Evolutionary conservation across 2,797 vertebrate genomes (phyloP).

Genomic region (Rhincodon typus): DNA sequence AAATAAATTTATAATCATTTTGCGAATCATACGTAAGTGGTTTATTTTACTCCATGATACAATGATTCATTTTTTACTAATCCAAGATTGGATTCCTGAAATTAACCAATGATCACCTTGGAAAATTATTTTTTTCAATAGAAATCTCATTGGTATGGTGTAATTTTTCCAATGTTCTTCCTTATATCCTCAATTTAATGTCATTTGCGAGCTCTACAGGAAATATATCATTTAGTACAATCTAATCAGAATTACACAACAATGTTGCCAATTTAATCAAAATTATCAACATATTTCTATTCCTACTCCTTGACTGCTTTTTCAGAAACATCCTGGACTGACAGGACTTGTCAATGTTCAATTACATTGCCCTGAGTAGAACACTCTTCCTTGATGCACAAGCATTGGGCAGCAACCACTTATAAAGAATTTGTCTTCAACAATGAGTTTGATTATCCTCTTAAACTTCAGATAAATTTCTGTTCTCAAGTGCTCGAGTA

Average conservation of each 20-base stretch:
- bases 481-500: not conserved
- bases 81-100: not conserved
- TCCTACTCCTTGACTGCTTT: not conserved
- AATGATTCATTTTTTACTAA: not conserved
- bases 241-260: not conserved
- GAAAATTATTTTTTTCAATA: not conserved
- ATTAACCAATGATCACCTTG: not conserved
- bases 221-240: not conserved
- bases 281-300: not conserved
- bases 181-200: not conserved
- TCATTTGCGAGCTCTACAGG: not conserved
- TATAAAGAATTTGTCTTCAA: not conserved
- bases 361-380: not conserved
- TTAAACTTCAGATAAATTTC: not conserved
- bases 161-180: not conserved
- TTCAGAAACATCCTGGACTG: not conserved
- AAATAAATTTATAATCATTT: not conserved
- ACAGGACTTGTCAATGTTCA: not conserved
- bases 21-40: not conserved
- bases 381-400: not conserved
- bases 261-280: not conserved
- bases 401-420: not conserved
- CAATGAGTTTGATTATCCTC: constrained; percentile 1
- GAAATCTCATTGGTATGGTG: not conserved
- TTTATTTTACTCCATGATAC: not conserved